Conservation (phyloP, 2,797 vertebrate species). For the Choloepus didactylus region DNA sequence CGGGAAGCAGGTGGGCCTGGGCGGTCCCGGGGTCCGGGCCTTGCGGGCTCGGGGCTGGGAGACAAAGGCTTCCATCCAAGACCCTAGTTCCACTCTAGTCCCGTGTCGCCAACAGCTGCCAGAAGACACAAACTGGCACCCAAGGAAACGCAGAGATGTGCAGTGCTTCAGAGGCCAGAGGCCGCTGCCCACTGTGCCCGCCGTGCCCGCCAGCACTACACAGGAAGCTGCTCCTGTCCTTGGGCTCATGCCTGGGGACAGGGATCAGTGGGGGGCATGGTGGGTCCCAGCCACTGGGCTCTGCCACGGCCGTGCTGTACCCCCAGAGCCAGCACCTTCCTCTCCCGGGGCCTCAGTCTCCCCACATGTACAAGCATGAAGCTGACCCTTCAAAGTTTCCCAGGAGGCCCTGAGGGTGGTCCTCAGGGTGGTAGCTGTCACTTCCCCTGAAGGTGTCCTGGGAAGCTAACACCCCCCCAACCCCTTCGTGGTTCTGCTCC, state of each 20-base stretch:
- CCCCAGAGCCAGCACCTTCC: background rate
- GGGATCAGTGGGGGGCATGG: accelerated
- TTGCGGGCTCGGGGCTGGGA: no score
- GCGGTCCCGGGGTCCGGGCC: no score
- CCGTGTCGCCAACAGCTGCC: background rate
- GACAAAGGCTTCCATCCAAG: no score
- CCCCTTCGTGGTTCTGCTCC: no score
- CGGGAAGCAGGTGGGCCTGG: no score
- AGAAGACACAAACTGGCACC: accelerated
- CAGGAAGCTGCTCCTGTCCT: background rate
- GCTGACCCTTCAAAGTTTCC: background rate
- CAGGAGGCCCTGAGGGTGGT: background rate
- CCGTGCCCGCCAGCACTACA: background rate
- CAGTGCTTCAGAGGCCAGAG: background rate
- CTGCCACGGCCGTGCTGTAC: background rate
- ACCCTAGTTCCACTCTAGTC: background rate
- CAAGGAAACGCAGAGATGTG: accelerated
- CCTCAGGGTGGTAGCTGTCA: background rate
- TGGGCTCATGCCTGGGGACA: background rate
- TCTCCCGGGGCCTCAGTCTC: background rate
- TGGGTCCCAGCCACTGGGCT: background rate
- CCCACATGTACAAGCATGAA: accelerated
- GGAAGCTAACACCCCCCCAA: background rate
- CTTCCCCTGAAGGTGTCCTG: background rate
- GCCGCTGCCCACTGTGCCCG: background rate